Percentiles rank a stretch among this genome's conserved stretches.
Evolutionary conservation across 2,113 vertebrate genomes (phyloP).

Genomic region (Lucifuga dentata): DNA sequence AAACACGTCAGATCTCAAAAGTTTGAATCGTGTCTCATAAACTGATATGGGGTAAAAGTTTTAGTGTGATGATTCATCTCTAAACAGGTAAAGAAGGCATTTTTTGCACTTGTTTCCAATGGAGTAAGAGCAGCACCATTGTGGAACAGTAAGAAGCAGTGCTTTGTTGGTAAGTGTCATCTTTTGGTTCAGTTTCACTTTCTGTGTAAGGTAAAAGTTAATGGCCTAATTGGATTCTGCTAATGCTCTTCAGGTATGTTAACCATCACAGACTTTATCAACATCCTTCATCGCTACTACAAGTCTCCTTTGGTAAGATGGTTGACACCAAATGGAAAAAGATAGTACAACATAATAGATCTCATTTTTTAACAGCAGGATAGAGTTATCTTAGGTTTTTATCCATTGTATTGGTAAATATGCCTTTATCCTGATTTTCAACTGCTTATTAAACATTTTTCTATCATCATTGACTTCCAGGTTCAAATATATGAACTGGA

Average conservation of each 20-base stretch:
- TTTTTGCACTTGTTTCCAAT: conserved; percentile 97
- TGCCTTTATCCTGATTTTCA: background rate
- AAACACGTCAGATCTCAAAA: background rate
- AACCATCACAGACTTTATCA: conserved; percentile 99
- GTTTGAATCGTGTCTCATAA: background rate
- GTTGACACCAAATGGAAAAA: background rate
- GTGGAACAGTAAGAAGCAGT: conserved; percentile 98
- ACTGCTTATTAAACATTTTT: background rate
- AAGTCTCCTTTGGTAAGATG: conserved; percentile 94
- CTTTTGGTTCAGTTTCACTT: conserved; percentile 4
- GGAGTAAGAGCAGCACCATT: conserved; percentile 95
- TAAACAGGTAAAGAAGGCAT: conserved; percentile 95
- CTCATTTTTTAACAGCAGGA: background rate
- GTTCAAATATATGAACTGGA: conserved; percentile 98
- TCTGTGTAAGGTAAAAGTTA: background rate
- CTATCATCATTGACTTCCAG: conserved; percentile 71
- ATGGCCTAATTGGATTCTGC: background rate
- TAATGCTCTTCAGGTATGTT: conserved; percentile 87
- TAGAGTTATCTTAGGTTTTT: background rate
- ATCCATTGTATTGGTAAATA: background rate
- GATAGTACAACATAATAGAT: background rate
- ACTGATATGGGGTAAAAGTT: background rate
- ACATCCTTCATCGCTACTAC: conserved; percentile 98
- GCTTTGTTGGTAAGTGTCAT: conserved; percentile 90
- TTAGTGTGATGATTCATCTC: background rate